Evolutionary conservation across 2,797 vertebrate genomes (phyloP), one percentile per base, ranked within the genome.

Genomic region (Falco biarmicus): DNA sequence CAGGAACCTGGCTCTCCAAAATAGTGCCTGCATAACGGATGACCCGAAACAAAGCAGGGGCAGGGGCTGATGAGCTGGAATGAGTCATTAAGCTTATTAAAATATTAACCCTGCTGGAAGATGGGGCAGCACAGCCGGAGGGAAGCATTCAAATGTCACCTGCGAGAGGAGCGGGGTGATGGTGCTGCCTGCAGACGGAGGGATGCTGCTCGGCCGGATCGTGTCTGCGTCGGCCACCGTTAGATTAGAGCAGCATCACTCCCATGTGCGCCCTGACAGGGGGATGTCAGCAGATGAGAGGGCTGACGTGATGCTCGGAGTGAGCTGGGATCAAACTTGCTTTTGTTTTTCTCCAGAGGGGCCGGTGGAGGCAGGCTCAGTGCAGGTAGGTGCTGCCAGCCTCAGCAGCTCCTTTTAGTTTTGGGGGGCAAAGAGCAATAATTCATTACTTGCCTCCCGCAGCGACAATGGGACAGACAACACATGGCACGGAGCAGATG

Each of bases 91-190:
- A 92, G 18, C 0, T 0, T 53, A 86, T 96, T 96, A 94, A 96
- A 97, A 96, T 92, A 95, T 96, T 93, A 92, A 94, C 77, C 89
- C 53, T 0, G 0, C 64, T 20, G 39, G 48, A 69, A 75, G 56
- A 57, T 11, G 59, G 84, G 66, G 69, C 69, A 59, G 34, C 4
- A 0, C 64, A 76, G 83, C 77, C 1, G 2, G 51, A 47, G 76
- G 69, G n/a, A 63, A 66, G 60, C 1, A 10, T 59, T 89, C 59
- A 21, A 19, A 63, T 37, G 85, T 51, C 91, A 64, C 77, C 87
- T 68, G 89, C 0, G 37, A 64, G 71, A 25, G 56, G 78, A 90
- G 54, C 1, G 5, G 43, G 43, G 68, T 26, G 63, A 84, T 18
- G 5, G 77, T 5, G 18, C 74, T 59, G 66, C 61, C 41, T 22